phyloP scores from a whole-genome alignment of 2,797 vertebrate species.

The Discoglossus pictus region DNA sequence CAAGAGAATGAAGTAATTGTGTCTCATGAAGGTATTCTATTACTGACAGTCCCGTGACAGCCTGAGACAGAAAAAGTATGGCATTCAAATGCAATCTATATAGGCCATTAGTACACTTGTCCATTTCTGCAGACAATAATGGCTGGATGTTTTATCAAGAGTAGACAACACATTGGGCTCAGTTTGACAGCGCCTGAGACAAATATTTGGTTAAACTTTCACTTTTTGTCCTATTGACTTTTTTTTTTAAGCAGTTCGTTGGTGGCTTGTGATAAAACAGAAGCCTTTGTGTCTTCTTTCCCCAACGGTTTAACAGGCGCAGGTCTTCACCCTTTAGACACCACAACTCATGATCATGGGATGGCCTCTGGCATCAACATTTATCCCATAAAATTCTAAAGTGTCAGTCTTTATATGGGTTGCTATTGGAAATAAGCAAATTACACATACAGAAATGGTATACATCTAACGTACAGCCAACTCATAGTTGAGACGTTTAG shows the following conservation, averaged over 20 bases:
- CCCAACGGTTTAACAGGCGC: not conserved
- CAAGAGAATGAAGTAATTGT: constrained; percentile 22
- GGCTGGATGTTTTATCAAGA: constrained; percentile 23
- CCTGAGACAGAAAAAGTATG: not conserved
- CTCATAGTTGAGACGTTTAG: too few relatives aligned
- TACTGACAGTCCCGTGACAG: constrained; percentile 31
- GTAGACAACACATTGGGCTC: not conserved
- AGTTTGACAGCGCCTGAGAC: constrained; percentile 20
- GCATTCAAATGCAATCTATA: constrained; percentile 41
- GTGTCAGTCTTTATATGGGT: too few relatives aligned
- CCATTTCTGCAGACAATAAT: constrained; percentile 35
- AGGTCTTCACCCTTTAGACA: too few relatives aligned
- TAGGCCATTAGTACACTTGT: constrained; percentile 2
- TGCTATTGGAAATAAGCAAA: too few relatives aligned
- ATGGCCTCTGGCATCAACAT: too few relatives aligned
- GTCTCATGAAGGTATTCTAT: constrained; percentile 18
- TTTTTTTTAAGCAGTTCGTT: constrained; percentile 28
- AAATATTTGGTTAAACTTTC: constrained; percentile 46
- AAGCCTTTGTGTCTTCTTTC: constrained; percentile 4
- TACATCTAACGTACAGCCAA: too few relatives aligned
- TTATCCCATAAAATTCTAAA: too few relatives aligned
- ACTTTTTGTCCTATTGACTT: constrained; percentile 49
- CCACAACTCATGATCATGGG: too few relatives aligned
- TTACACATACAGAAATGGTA: too few relatives aligned
- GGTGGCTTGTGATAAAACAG: not conserved